phyloP scores from a whole-genome alignment of 2,113 vertebrate species.

The Barnardius zonarius region DNA sequence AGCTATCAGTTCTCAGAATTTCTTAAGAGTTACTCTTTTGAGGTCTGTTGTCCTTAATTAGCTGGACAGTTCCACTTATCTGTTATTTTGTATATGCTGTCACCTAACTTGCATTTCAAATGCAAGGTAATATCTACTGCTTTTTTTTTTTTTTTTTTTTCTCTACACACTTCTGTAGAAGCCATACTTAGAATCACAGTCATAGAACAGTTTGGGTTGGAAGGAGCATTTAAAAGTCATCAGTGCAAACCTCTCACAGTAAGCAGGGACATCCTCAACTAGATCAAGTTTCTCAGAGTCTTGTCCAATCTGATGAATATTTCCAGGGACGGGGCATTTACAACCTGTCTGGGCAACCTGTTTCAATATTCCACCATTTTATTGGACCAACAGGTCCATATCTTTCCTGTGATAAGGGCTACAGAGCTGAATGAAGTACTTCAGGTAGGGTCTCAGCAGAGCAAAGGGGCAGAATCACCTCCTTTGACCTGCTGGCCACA shows the following conservation, averaged over 20 bases:
- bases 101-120: not conserved
- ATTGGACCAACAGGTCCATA: not conserved
- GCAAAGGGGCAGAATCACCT: not conserved
- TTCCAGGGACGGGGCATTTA: not conserved
- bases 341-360: not conserved
- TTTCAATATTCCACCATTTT: not conserved
- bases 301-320: not conserved
- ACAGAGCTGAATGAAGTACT: not conserved
- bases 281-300: not conserved
- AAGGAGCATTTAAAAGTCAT: not conserved
- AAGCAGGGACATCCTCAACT: not conserved
- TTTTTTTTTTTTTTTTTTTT: not conserved
- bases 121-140: not conserved
- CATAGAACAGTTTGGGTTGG: not conserved
- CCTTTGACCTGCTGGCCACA: fast-evolving
- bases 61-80: not conserved
- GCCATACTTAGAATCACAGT: not conserved
- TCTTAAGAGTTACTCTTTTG: not conserved
- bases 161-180: not conserved
- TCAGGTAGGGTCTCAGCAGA: not conserved
- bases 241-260: not conserved
- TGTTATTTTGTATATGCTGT: not conserved
- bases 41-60: not conserved
- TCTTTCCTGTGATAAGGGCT: not conserved
- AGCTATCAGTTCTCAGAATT: not conserved